Percentiles rank a stretch among this genome's conserved stretches.
These are phyloP conservation scores for Physeter macrocephalus DNA, from an alignment of 2,113 vertebrate genomes.

Conservation along the genomic window DNA sequence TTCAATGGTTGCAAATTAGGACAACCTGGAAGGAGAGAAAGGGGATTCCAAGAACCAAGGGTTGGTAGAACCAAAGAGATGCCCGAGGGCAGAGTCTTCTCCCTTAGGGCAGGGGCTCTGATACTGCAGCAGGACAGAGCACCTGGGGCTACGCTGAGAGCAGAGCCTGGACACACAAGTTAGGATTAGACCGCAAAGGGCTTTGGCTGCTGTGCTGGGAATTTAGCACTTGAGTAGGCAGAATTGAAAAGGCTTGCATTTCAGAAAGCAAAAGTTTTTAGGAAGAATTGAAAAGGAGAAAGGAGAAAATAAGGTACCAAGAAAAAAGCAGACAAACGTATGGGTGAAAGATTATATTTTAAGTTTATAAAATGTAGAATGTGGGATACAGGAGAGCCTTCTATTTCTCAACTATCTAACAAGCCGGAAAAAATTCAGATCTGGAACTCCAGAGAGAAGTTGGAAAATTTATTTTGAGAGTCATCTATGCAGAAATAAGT, in stretches of 20 bases:
- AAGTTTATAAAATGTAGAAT: neutral
- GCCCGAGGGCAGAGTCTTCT: neutral
- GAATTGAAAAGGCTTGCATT: neutral
- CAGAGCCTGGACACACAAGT: neutral
- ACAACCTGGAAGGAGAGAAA: neutral
- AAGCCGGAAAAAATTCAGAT: neutral
- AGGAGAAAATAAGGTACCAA: neutral
- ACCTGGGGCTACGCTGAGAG: fast-evolving
- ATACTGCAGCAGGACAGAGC: no score
- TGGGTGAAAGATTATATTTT: neutral
- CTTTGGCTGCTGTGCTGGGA: neutral
- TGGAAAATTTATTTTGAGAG: neutral
- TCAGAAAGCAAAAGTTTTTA: neutral
- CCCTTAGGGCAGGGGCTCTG: neutral
- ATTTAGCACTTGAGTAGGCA: neutral
- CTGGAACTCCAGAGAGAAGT: neutral
- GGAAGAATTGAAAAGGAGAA: neutral
- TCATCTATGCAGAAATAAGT: neutral
- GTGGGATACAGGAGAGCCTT: neutral
- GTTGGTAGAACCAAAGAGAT: neutral
- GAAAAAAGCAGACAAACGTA: neutral
- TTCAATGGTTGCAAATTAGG: neutral
- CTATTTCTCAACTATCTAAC: neutral
- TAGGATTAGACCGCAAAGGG: neutral
- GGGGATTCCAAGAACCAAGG: neutral